Evolutionary conservation across 2,113 vertebrate species (phyloP), one percentile per base, ranked within the genome.

Genomic region (Bubalus kerabau): DNA sequence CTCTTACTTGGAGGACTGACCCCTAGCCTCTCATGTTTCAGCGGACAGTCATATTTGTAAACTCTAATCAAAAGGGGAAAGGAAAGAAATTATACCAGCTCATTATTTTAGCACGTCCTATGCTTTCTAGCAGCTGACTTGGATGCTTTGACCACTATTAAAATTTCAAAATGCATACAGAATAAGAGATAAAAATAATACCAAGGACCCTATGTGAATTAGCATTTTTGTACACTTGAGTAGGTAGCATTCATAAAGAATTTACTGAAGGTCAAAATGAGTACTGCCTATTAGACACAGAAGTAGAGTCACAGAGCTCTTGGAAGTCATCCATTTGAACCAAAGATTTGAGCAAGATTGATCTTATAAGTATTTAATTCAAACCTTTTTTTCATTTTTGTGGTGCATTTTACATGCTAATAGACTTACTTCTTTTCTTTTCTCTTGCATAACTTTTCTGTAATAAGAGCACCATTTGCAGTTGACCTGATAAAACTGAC

Each of bases 401-500:
- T 56, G 71, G 40, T 92, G 0, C 40, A 71, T 87, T 93, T 90
- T 87, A 80, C 21, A 57, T 60, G 57, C 32, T 84, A 91, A 91
- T 81, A 32, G 64, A 93, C 64, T 90, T 76, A 28, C 23, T 85
- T 94, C 52, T 89, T 36, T 80, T 87, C 93, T 81, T 12, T 54
- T 91, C 50, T 96, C 93, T 96, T 88, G n/a, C 19, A 67, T 81
- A 91, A 74, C 82, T 95, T 97, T 96, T 86, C 89, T 94, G 3
- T 81, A 93, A 59, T 59, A 86, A 95, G 71, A 90, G 6, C 15
- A 87, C 16, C 11, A 57, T 92, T 98, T 92, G 76, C 30, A 83
- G 28, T 64, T 97, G 59, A 56, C 48, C 91, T 80, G 54, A 80
- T n/a, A 81, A 98, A 83, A 98, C 84, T 83, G 84, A 97, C 36